Conservation (phyloP, 2,888 invertebrate species). For the Busseola fusca region DNA sequence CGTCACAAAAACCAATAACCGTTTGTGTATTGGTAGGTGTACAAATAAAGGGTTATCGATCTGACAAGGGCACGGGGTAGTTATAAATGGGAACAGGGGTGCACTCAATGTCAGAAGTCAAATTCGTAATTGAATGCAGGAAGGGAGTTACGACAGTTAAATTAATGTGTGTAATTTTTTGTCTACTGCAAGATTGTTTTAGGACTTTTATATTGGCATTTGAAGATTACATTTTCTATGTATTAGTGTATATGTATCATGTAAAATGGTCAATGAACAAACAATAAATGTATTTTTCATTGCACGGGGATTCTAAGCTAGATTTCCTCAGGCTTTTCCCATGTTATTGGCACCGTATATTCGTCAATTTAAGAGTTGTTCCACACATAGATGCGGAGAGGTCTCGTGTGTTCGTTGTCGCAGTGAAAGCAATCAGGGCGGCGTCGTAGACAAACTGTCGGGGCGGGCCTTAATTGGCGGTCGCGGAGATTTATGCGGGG, state of each 20-base stretch:
- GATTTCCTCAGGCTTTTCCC: constrained; percentile 37
- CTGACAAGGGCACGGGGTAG: constrained; percentile 56
- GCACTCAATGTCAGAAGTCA: constrained; percentile 54
- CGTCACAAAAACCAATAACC: constrained; percentile 54
- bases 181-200: constrained; percentile 13
- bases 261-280: neutral
- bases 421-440: constrained; percentile 88
- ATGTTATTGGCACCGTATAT: constrained; percentile 61
- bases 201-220: neutral
- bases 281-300: neutral
- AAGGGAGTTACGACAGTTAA: constrained; percentile 37
- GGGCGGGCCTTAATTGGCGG: constrained; percentile 88
- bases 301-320: neutral
- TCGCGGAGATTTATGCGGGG: constrained; percentile 88
- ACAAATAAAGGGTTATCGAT: constrained; percentile 67
- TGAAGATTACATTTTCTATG: neutral
- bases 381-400: constrained; percentile 57
- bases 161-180: constrained; percentile 48
- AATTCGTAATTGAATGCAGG: constrained; percentile 55
- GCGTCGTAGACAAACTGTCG: constrained; percentile 88
- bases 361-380: constrained; percentile 59
- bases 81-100: constrained; percentile 50
- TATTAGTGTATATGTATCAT: neutral
- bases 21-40: constrained; percentile 46
- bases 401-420: constrained; percentile 65